Evolutionary conservation across 1,140 invertebrate genomes (phyloP), one percentile per base, ranked within the genome.

Genomic region (Tribolium castaneum): DNA sequence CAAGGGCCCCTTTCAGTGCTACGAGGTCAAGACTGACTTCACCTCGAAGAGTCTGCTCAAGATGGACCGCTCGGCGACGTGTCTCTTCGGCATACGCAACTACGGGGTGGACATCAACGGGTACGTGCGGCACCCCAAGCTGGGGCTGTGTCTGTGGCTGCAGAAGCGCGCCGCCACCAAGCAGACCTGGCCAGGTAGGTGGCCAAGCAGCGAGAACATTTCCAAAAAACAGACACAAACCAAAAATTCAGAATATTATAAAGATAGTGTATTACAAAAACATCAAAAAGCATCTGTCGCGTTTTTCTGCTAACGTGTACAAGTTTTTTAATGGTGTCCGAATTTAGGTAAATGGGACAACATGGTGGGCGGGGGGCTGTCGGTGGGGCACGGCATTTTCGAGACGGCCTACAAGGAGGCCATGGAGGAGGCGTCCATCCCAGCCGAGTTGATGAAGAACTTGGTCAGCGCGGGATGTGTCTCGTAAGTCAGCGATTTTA

Each of bases 91-190:
- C 49, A 94, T 97, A 81, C 92, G 94, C 80, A 96, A 96, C 85
- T 98, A 97, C 88, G 97, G 97, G 54, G 94, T 97, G 22, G 95
- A 97, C 85, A 96, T 99, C 71, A 98, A 97, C 88, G 97, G 97
- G 7, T 99, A 96, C 87, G 93, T 96, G 7, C 92, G 91, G 83
- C 93, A 96, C 87, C 93, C 94, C 10, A 91, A 93, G 52, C 93
- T 94, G 87, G 94, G 96, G 6, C 86, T 97, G 50, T 96, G 94
- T 86, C 93, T 99, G 86, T 99, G 97, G 97, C 88, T 98, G 80
- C 97, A 97, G 85, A 94, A 94, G 84, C 90, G 97, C 82, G 95
- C 96, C 77, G 90, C 92, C 66, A 96, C 93, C 19, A 99, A 99
- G 89, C 95, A 96, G 87, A 98, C 96, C 16, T 98, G 96, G 94